Conservation (phyloP, 2,113 vertebrate species). For the Campylorhamphus procurvoides region DNA sequence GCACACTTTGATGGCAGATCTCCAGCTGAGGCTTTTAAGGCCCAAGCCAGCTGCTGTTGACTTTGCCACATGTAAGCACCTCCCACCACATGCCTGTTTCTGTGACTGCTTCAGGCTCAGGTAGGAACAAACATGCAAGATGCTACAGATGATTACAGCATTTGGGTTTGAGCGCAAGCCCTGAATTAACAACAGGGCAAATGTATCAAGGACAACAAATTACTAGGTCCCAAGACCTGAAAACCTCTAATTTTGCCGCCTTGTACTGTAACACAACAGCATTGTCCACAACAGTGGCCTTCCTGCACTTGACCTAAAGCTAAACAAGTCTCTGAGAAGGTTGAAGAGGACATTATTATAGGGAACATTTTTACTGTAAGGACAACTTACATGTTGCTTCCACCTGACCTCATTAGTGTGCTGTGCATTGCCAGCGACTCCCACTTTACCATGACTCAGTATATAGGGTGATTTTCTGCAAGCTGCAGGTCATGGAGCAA, state of each 20-base stretch:
- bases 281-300: neutral
- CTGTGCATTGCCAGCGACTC: neutral
- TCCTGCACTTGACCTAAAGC: neutral
- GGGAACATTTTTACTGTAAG: neutral
- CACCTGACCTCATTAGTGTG: neutral
- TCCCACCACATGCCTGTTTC: neutral
- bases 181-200: neutral
- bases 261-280: neutral
- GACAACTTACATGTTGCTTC: neutral
- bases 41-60: neutral
- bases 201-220: neutral
- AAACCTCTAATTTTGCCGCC: constrained; percentile 35
- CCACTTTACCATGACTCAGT: neutral
- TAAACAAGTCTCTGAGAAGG: neutral
- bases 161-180: neutral
- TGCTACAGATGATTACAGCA: neutral
- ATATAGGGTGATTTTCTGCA: neutral
- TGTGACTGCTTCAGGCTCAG: neutral
- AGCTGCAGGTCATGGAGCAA: neutral
- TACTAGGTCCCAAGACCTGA: neutral
- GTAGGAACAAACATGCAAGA: neutral
- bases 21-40: neutral
- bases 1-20: neutral
- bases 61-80: neutral
- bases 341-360: neutral